Base-by-base conservation (phyloP, 1,140 invertebrate species). In the Drosophila pandora region DNA sequence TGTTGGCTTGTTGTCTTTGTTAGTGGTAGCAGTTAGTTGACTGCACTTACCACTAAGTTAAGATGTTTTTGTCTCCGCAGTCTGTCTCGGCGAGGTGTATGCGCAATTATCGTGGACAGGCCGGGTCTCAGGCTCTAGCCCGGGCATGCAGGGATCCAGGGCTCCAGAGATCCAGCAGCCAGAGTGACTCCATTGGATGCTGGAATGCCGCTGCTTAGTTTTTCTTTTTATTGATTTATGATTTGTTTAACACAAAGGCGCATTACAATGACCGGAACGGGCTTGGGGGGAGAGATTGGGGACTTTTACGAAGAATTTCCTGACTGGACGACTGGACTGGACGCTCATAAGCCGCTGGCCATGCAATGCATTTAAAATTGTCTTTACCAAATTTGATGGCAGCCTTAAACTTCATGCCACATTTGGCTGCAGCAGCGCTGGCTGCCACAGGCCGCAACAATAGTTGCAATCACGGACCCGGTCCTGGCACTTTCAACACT, bases 191-290 rank as follows among this genome's bases (percentile, higher is more conserved):
- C 65, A 69, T 23, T 25, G 60, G 17, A 64, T 23, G 63, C 48
- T 87, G 82, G 82, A 88, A 88, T 87, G 75, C 83, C 64, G 70
- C 56, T 59, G 76, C 83, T 87, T 87, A 88, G 78, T 87, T 88
- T 88, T 87, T 88, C 83, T 79, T 87, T 87, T 87, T 87, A 87
- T 87, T 87, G 82, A 87, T 87, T 87, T 87, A 87, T 87, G 82
- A 87, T 87, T 87, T 87, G 82, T 87, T 87, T 87, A 87, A 87
- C 82, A 88, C 82, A 87, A 87, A 87, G 83, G 83, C 83, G 71
- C 82, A 87, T 87, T 87, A 87, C 83, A 82, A 79, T 84, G 80
- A 54, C 37, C 21, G 55, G 7, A 28, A 28, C 7, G 25, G 81
- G 72, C 72, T 84, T 3, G 34, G 32, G 30, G 32, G 12, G 12